Evolutionary conservation across 2,888 invertebrate species (phyloP).

Genomic region (Arrhopalites spinosus): DNA sequence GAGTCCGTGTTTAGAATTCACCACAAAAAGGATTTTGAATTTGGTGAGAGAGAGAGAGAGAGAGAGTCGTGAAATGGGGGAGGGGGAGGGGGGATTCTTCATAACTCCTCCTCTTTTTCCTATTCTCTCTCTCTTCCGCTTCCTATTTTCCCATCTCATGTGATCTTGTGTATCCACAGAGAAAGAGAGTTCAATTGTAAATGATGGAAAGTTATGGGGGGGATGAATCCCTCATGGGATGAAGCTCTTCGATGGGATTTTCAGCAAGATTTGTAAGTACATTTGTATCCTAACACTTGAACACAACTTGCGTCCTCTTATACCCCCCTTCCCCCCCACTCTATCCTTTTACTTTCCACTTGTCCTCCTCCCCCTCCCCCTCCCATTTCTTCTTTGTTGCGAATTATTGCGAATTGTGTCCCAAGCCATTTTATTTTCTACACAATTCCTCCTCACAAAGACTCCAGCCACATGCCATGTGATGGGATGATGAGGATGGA

Average conservation of each 20-base stretch:
- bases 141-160: too few relatives aligned
- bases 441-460: neutral
- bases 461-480: neutral
- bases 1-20: too few relatives aligned
- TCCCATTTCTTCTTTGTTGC: neutral
- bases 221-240: neutral
- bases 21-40: neutral
- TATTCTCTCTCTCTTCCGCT: too few relatives aligned
- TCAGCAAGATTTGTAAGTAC: constrained; percentile 4
- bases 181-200: constrained; percentile 4
- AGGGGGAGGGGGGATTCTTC: neutral
- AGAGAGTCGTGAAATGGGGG: neutral
- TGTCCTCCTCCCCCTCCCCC: neutral
- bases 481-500: constrained; percentile 8
- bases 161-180: neutral
- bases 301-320: neutral
- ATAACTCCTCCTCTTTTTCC: neutral
- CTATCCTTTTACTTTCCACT: neutral
- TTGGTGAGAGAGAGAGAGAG: neutral
- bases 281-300: neutral
- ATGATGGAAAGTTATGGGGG: constrained; percentile 5
- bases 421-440: neutral
- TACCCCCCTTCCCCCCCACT: neutral
- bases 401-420: constrained; percentile 4
- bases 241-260: constrained; percentile 1